A percentile compares a stretch with the other conserved stretches of the same genome.
Evolutionary conservation across 2,113 vertebrate species (phyloP).

Genomic region (Asarcornis scutulata): DNA sequence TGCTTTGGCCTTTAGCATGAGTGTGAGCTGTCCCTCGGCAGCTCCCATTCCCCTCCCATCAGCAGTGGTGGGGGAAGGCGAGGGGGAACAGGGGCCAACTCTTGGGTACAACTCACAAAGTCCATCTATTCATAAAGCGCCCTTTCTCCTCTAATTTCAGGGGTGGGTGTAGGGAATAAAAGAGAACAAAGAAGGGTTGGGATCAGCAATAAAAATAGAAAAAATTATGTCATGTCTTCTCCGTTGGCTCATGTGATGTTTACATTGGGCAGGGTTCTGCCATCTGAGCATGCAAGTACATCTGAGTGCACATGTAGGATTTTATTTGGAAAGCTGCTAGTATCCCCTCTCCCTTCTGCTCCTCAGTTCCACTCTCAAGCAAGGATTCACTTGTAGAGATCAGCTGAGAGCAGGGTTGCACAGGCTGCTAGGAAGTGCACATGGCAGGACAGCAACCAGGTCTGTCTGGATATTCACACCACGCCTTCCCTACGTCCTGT

Average conservation of each 20-base stretch:
- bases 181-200: background rate
- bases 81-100: background rate
- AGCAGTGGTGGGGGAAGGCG: background rate
- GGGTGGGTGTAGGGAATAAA: background rate
- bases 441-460: background rate
- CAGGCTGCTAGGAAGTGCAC: background rate
- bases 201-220: background rate
- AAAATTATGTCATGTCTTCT: background rate
- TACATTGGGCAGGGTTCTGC: background rate
- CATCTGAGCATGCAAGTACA: background rate
- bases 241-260: background rate
- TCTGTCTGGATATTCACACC: background rate
- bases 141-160: background rate
- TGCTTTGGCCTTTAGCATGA: background rate
- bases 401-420: background rate
- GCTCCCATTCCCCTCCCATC: background rate
- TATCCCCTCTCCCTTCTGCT: background rate
- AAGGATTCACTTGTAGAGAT: background rate
- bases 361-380: background rate
- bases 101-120: background rate
- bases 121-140: background rate
- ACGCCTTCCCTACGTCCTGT: rapidly evolving
- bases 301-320: background rate
- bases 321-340: background rate
- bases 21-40: background rate